A percentile compares a stretch with the other conserved stretches of the same genome.
Conservation (phyloP, 2,888 invertebrate species). For the Conchocele bisecta region DNA sequence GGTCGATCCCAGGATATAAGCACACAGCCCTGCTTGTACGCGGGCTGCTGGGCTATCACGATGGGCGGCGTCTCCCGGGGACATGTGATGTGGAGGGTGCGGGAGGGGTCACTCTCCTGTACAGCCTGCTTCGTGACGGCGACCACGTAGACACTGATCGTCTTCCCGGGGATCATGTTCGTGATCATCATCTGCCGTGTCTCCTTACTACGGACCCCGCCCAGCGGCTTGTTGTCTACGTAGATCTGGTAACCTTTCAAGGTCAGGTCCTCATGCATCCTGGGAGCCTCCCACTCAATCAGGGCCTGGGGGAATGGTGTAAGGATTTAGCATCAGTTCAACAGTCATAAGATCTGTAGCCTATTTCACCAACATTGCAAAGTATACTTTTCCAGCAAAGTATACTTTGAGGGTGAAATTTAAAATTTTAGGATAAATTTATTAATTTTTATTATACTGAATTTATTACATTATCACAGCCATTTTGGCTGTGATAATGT, state of each 20-base stretch:
- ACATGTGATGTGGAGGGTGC: slow-evolving; percentile 77
- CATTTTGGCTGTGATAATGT: no score
- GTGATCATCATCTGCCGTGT: slow-evolving; percentile 79
- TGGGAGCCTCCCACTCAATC: slow-evolving; percentile 77
- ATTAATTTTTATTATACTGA: no score
- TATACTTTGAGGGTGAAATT: no score
- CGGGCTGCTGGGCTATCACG: slow-evolving; percentile 78
- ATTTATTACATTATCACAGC: no score
- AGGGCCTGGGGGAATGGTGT: slow-evolving; percentile 74
- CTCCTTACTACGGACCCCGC: slow-evolving; percentile 71
- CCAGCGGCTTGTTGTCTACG: slow-evolving; percentile 79
- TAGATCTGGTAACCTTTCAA: slow-evolving; percentile 80
- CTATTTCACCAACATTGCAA: no score
- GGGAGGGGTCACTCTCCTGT: slow-evolving; percentile 78
- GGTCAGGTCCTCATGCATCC: slow-evolving; percentile 71
- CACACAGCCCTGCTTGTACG: slow-evolving; percentile 79
- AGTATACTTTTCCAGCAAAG: no score
- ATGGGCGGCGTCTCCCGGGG: slow-evolving; percentile 77
- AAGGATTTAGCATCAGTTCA: no score
- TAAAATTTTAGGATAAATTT: no score
- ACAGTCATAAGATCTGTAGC: no score
- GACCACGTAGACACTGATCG: slow-evolving; percentile 75
- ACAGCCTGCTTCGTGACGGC: slow-evolving; percentile 76
- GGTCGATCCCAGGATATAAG: slow-evolving; percentile 81
- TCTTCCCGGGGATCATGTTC: slow-evolving; percentile 80